Base-by-base conservation (phyloP, 2,888 invertebrate species). In the Apotomis betuletana region DNA sequence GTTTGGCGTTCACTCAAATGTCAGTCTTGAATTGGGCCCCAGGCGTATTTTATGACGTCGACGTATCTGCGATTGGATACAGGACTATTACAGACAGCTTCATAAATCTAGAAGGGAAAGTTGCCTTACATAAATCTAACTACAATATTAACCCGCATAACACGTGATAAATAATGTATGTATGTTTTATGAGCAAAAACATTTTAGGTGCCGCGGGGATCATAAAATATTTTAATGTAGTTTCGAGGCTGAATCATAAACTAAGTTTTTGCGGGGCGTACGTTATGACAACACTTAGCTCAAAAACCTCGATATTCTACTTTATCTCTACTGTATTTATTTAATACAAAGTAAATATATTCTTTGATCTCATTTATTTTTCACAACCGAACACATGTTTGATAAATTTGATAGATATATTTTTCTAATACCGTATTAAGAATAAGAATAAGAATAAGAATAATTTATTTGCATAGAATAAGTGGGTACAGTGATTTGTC, bases 151-250 rank as follows among this genome's bases (percentile, higher is more conserved):
- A 59, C 67, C 55, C 67, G 51, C 51, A 65, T 55, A 67, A 51
- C 58, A 51, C 51, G 51, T 67, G 38, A 59, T 67, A 67, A 67
- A 67, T 67, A 67, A 67, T 67, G 54, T 64, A 64, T 54, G 59
- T 59, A 67, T 51, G 59, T 51, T 67, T 67, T 51, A 67, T 58
- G 58, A 41, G 67, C 49, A 67, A 67, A 67, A 51, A 67, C 51
- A 59, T 67, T 59, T 67, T 59, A 67, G 67, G 59, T 51, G 59
- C 41, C 51, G 58, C 13, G 38, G 46, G 27, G 46, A 67, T 9
- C 58, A 67, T 67, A 67, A 67, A 67, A 67, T 67, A 67, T 59
- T 67, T 67, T 59, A 58, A 67, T 67, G 59, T 59, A 62, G 58
- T 67, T 51, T 41, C 51, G 15, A 57, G 59, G 58, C 36, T 51